A percentile compares a stretch with the other conserved stretches of the same genome.
These are phyloP conservation scores for Amphiprion clarkii DNA, from an alignment of 2,797 vertebrate species.

Conservation along the genomic window DNA sequence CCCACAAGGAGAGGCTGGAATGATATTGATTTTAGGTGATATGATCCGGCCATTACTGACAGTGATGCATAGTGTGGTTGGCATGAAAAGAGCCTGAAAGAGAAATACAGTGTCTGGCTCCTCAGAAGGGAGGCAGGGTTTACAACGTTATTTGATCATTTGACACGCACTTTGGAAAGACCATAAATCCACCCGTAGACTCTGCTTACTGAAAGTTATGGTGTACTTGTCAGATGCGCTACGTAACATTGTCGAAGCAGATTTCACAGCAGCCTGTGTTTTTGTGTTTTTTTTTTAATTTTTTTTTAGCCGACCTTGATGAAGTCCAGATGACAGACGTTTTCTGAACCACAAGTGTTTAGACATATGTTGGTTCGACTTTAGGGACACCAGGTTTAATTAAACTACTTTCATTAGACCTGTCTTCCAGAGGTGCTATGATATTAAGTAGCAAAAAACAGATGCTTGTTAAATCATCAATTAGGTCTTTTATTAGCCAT, in stretches of 20 bases:
- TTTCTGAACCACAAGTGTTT: slow-evolving; percentile 3
- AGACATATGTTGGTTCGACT: slow-evolving; percentile 21
- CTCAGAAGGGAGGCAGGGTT: too few species aligned
- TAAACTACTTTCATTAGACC: background rate
- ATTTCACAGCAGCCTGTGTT: background rate
- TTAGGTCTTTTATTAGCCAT: background rate
- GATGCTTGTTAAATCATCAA: background rate
- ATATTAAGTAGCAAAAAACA: background rate
- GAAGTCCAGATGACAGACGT: slow-evolving; percentile 22
- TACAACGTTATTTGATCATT: too few species aligned
- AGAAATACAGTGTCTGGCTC: background rate
- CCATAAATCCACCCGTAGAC: background rate
- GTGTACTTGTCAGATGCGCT: background rate
- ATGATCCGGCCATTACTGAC: too few species aligned
- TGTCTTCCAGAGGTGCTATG: background rate
- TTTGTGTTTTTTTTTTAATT: background rate
- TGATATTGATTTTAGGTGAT: too few species aligned
- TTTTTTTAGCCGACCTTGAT: background rate
- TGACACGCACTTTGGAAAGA: too few species aligned
- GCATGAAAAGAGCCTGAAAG: background rate
- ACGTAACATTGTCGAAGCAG: background rate
- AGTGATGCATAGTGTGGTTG: background rate
- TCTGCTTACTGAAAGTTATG: background rate
- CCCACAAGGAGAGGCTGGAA: too few species aligned
- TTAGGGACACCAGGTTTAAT: slow-evolving; percentile 10